A percentile compares a stretch with the other conserved stretches of the same genome.
phyloP scores from a whole-genome alignment of 2,888 invertebrate genomes.

The Lasioglossum malachurum region DNA sequence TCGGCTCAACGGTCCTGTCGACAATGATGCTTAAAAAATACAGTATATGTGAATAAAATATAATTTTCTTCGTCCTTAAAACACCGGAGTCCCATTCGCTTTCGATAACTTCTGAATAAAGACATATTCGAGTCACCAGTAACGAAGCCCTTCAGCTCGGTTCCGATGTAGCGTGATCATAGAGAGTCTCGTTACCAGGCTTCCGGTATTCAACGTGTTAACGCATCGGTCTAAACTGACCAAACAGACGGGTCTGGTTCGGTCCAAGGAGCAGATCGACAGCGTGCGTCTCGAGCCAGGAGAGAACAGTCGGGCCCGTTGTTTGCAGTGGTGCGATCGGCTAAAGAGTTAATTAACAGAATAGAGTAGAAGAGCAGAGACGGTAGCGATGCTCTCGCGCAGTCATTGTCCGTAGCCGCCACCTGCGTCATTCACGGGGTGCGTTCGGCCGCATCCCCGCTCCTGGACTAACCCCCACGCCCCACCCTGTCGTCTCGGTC shows the following conservation, averaged over 20 bases:
- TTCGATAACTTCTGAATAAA: neutral
- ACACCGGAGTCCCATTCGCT: neutral
- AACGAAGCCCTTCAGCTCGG: neutral
- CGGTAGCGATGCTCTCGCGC: constrained; percentile 48
- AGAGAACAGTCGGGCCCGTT: neutral
- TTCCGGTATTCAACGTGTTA: neutral
- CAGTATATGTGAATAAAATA: too few relatives aligned
- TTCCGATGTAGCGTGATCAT: neutral
- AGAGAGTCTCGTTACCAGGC: neutral
- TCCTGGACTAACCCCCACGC: constrained; percentile 45
- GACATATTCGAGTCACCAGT: neutral
- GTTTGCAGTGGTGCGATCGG: neutral
- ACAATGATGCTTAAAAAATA: too few relatives aligned
- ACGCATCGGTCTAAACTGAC: neutral
- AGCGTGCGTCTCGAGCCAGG: neutral
- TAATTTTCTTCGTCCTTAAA: too few relatives aligned
- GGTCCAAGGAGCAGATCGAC: neutral
- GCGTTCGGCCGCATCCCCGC: constrained; percentile 54
- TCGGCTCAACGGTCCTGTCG: neutral
- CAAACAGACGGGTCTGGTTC: neutral
- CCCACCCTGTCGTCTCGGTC: constrained; percentile 25
- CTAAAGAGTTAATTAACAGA: constrained; percentile 45
- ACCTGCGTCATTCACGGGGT: constrained; percentile 71
- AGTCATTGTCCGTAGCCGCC: constrained; percentile 57
- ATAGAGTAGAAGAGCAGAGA: neutral